Evolutionary conservation across 2,113 vertebrate species (phyloP).

Genomic region (Limanda limanda): DNA sequence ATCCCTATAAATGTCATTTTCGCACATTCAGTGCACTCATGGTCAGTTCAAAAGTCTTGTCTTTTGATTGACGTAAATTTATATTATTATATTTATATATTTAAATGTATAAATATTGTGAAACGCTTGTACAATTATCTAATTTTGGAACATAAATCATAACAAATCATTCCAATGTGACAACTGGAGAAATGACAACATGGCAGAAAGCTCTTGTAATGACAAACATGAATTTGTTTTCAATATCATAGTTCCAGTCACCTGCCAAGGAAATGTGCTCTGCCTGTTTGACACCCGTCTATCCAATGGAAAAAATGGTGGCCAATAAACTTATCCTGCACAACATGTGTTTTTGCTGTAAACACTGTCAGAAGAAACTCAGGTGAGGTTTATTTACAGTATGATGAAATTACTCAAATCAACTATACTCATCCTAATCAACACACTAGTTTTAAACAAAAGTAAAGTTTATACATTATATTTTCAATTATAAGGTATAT

Average conservation of each 20-base stretch:
- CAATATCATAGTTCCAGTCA: constrained; percentile 72
- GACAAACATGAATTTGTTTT: constrained; percentile 41
- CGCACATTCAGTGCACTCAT: too few species aligned
- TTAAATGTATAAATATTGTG: neutral
- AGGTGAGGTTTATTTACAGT: constrained; percentile 81
- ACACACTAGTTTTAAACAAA: neutral
- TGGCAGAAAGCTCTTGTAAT: neutral
- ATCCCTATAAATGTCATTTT: too few species aligned
- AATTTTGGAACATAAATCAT: neutral
- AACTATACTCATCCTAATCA: neutral
- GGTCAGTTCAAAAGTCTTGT: too few species aligned
- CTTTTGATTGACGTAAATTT: too few species aligned
- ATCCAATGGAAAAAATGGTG: constrained; percentile 83
- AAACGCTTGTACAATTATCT: neutral
- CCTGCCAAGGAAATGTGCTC: constrained; percentile 82
- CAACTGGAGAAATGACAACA: neutral
- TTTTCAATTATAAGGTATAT: neutral
- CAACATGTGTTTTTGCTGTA: constrained; percentile 87
- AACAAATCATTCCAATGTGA: neutral
- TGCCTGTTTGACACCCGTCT: constrained; percentile 84
- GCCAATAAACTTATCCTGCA: constrained; percentile 83
- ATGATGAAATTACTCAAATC: constrained; percentile 1
- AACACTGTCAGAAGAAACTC: constrained; percentile 85
- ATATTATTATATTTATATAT: too few species aligned
- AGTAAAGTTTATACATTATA: neutral